Percentiles rank a stretch among this genome's conserved stretches.
phyloP scores from a whole-genome alignment of 2,888 invertebrate species.

The Arrhopalites spinosus region DNA sequence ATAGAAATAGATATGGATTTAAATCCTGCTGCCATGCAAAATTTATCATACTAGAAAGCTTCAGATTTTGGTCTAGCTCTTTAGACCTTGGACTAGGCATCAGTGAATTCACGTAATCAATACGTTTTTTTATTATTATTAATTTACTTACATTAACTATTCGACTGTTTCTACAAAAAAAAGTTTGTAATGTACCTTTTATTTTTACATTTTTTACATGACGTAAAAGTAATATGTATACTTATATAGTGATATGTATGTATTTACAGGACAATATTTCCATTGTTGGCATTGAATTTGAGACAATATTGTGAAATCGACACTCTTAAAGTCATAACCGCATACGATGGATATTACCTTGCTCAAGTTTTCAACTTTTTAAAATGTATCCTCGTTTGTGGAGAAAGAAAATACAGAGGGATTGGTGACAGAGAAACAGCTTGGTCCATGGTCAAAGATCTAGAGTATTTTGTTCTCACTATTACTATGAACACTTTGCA shows the following conservation, averaged over 20 bases:
- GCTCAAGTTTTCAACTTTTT: constrained; percentile 27
- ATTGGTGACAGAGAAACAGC: constrained; percentile 10
- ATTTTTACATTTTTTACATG: no score
- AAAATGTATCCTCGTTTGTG: constrained; percentile 11
- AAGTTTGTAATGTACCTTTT: no score
- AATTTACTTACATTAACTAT: background rate
- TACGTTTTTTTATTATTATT: background rate
- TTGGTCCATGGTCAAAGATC: constrained; percentile 25
- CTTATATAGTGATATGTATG: no score
- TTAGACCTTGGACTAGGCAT: constrained; percentile 23
- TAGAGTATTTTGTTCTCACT: constrained; percentile 24
- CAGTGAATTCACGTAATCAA: constrained; percentile 21
- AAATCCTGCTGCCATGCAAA: constrained; percentile 26
- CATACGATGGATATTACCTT: constrained; percentile 30
- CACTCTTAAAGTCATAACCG: constrained; percentile 1
- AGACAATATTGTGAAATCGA: constrained; percentile 20
- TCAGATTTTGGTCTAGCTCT: constrained; percentile 33
- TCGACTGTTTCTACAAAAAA: background rate
- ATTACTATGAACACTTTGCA: constrained; percentile 30
- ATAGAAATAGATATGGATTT: constrained; percentile 17
- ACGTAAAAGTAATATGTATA: no score
- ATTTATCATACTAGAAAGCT: constrained; percentile 28
- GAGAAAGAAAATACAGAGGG: background rate
- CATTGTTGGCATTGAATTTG: constrained; percentile 17
- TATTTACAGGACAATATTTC: constrained; percentile 21